Conservation (phyloP, 2,888 invertebrate genomes). For the Eristalinus aeneus region DNA sequence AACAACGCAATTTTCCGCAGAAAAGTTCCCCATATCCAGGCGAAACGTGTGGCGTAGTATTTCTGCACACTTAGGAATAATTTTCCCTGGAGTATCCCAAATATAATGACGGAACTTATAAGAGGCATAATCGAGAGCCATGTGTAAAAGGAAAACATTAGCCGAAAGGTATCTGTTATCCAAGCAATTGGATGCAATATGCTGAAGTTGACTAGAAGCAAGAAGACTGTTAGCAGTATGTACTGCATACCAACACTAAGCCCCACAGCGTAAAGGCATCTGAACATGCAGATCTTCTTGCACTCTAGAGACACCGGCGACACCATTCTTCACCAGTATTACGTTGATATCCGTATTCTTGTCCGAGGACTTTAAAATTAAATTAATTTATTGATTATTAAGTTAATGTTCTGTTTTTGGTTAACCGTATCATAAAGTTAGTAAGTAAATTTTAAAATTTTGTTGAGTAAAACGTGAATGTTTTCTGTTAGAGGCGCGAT, state of each 20-base stretch:
- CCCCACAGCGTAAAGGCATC: conserved; percentile 81
- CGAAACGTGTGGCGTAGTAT: conserved; percentile 86
- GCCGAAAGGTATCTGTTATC: conserved; percentile 83
- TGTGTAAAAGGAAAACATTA: conserved; percentile 83
- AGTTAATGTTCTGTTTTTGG: neutral
- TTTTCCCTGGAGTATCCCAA: conserved; percentile 87
- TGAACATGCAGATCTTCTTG: conserved; percentile 76
- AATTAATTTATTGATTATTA: neutral
- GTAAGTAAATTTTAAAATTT: neutral
- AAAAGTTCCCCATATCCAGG: conserved; percentile 84
- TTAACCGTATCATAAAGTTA: neutral
- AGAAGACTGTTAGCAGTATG: conserved; percentile 81
- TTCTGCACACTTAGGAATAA: conserved; percentile 84
- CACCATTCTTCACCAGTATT: conserved; percentile 33
- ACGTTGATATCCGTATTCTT: conserved; percentile 8
- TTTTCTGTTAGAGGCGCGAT: conserved; percentile 58
- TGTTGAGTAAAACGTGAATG: neutral
- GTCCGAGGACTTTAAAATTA: neutral
- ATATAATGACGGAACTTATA: conserved; percentile 84
- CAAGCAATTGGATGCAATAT: conserved; percentile 85
- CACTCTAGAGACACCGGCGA: conserved; percentile 73
- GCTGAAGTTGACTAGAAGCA: conserved; percentile 84
- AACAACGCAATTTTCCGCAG: conserved; percentile 82
- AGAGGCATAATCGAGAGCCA: conserved; percentile 86
- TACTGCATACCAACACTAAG: conserved; percentile 84